phyloP scores from a whole-genome alignment of 2,888 invertebrate genomes.

The Latheticus oryzae region DNA sequence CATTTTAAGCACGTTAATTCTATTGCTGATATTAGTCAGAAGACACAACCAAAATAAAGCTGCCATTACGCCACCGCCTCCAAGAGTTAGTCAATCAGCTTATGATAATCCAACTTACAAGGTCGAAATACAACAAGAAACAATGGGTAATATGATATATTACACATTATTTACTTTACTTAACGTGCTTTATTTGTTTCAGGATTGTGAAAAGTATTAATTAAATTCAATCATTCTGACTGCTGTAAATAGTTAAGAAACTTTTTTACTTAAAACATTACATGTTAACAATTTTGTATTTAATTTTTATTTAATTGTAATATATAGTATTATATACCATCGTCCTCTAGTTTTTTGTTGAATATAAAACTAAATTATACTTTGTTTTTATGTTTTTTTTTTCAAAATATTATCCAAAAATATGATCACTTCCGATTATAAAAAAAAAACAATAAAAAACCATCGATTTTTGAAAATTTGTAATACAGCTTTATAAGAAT shows the following conservation, averaged over 20 bases:
- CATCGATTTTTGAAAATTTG: no score
- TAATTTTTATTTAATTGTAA: slow-evolving; percentile 52
- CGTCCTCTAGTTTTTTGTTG: no score
- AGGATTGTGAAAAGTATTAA: slow-evolving; percentile 52
- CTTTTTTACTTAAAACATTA: slow-evolving; percentile 40
- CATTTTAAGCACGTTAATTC: slow-evolving; percentile 82
- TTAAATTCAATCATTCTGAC: slow-evolving; percentile 41
- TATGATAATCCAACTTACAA: slow-evolving; percentile 95
- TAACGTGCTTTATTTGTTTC: slow-evolving; percentile 26
- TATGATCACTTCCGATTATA: no score
- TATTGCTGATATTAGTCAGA: slow-evolving; percentile 83
- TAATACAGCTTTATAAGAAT: no score
- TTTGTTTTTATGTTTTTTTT: no score
- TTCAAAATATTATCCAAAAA: no score
- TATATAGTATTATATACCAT: no score
- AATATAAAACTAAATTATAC: no score
- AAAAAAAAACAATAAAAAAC: no score
- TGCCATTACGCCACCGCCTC: slow-evolving; percentile 81
- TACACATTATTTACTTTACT: neutral
- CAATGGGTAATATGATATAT: slow-evolving; percentile 77
- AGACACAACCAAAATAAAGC: slow-evolving; percentile 77
- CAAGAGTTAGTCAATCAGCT: slow-evolving; percentile 85
- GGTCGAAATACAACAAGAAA: slow-evolving; percentile 92
- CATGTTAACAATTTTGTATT: slow-evolving; percentile 47
- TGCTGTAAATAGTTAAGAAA: slow-evolving; percentile 51